Base-by-base conservation (phyloP, 2,113 vertebrate species). In the Silurus asotus region DNA sequence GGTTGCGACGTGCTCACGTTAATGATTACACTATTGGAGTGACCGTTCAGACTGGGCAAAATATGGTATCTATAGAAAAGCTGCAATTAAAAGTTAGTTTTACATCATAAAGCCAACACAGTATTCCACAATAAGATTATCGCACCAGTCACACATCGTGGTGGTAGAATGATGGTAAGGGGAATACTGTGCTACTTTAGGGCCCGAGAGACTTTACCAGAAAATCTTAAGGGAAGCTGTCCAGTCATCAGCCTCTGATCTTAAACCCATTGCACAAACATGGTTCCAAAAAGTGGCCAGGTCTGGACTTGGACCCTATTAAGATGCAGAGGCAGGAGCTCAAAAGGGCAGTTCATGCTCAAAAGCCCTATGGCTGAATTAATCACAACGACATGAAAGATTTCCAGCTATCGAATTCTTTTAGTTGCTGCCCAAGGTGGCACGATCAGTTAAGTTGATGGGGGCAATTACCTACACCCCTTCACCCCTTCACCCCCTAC, bases 391-490 rank as follows among this genome's bases (percentile, higher is more conserved):
- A 74, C 48, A 14, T 23, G 11, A 77, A 75, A 51, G 17, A 23
- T 74, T 19, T 74, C 48, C 45, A 51, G 72, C 4, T 51, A 76
- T n/a, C 48, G n/a, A 49, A 53, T n/a, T 48, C 4, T 10, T 53
- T n/a, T 53, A 20, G 45, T 51, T 76, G 17, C 48, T n/a, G 49
- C 72, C 59, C 5, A 58, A 87, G 84, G 89, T 61, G 77, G 87
- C 83, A 86, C 87, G 55, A 90, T 90, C 87, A 80, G 85, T 88
- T 88, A 79, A 88, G 81, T 87, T 87, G 88, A 84, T 87, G 13
- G 90, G 86, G 90, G 90, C 90, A 77, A 89, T 86, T 83, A 87
- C 83, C 74, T 88, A 93, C 91, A 86, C 92, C 90, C 91, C 79
- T 67, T 75, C 91, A 86, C 92, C 90, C 91, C 79, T 67, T 75